phyloP scores from a whole-genome alignment of 2,888 invertebrate species.

The Achlya flavicornis region DNA sequence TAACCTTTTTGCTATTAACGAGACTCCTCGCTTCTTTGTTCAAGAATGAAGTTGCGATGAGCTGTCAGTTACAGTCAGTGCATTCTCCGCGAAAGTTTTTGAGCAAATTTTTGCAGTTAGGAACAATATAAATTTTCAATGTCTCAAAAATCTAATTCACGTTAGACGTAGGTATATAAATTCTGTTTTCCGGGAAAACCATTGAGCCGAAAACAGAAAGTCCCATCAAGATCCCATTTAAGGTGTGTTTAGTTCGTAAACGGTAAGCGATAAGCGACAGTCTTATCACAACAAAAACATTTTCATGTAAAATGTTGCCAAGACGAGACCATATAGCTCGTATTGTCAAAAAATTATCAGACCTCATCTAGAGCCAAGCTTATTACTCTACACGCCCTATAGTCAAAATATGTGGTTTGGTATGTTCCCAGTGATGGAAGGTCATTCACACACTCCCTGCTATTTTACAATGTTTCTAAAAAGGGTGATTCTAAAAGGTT shows the following conservation, averaged over 20 bases:
- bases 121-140: constrained; percentile 15
- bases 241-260: constrained; percentile 19
- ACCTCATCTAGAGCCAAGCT: too few relatives aligned
- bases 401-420: too few relatives aligned
- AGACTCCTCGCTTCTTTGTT: constrained; percentile 15
- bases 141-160: constrained; percentile 28
- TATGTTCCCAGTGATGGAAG: too few relatives aligned
- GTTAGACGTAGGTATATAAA: constrained; percentile 26
- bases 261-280: constrained; percentile 24
- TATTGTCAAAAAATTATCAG: too few relatives aligned
- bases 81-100: constrained; percentile 27
- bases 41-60: constrained; percentile 29
- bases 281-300: too few relatives aligned
- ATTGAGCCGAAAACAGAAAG: constrained; percentile 20
- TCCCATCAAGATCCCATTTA: constrained; percentile 34
- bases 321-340: too few relatives aligned
- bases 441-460: constrained; percentile 4
- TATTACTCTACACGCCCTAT: too few relatives aligned
- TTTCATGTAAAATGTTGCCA: too few relatives aligned
- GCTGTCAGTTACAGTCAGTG: constrained; percentile 35
- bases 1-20: constrained; percentile 27
- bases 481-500: too few relatives aligned
- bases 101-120: neutral
- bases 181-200: constrained; percentile 25
- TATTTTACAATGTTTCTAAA: constrained; percentile 7